These are phyloP conservation scores for Pecten maximus DNA, from an alignment of 2,888 invertebrate genomes.

Conservation along the genomic window DNA sequence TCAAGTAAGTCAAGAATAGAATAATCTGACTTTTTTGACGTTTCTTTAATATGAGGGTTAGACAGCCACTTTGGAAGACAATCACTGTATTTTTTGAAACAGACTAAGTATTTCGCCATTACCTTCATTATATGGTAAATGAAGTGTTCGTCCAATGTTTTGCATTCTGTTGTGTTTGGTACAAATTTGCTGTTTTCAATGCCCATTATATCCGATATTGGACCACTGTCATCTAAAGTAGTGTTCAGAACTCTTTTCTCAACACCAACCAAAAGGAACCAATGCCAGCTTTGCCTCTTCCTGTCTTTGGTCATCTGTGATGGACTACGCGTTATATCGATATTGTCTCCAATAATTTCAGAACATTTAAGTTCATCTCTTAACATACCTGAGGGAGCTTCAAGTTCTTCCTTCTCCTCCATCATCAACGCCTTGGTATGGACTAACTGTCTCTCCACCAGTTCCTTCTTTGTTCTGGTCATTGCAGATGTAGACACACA, in stretches of 20 bases:
- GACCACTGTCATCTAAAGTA: slow-evolving; percentile 31
- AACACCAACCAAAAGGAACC: slow-evolving; percentile 47
- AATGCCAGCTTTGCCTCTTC: slow-evolving; percentile 44
- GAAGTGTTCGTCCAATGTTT: slow-evolving; percentile 40
- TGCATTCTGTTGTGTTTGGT: slow-evolving; percentile 43
- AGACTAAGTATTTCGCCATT: slow-evolving; percentile 31
- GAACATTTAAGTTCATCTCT: neutral
- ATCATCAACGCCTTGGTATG: neutral
- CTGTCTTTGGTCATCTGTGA: slow-evolving; percentile 41
- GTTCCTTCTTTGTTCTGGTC: neutral
- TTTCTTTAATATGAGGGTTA: slow-evolving; percentile 40
- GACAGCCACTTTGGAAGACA: slow-evolving; percentile 27
- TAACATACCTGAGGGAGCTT: no score
- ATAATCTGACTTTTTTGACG: slow-evolving; percentile 41
- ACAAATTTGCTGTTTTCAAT: slow-evolving; percentile 43
- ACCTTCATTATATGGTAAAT: slow-evolving; percentile 41
- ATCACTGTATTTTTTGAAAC: slow-evolving; percentile 36
- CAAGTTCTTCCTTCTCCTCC: neutral
- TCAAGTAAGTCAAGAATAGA: slow-evolving; percentile 33
- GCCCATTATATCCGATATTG: slow-evolving; percentile 30
- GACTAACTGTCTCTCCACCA: slow-evolving; percentile 31
- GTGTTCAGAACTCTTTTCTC: slow-evolving; percentile 44
- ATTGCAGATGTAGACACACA: slow-evolving; percentile 34
- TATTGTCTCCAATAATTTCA: slow-evolving; percentile 53
- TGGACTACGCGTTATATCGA: slow-evolving; percentile 49